phyloP scores from a whole-genome alignment of 2,113 vertebrate genomes.

The Ageneiosus marmoratus region DNA sequence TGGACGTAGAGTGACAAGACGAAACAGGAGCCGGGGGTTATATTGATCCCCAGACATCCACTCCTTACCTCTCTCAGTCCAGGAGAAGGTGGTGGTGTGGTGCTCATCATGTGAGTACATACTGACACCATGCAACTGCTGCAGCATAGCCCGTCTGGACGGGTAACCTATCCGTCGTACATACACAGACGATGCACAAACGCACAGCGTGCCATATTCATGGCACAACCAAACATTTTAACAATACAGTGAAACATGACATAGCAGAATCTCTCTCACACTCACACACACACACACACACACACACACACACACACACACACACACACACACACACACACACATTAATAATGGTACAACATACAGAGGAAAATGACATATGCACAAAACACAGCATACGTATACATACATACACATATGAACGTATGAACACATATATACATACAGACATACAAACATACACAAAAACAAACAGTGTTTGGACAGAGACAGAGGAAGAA shows the following conservation, averaged over 20 bases:
- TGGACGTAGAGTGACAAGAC: constrained; percentile 30
- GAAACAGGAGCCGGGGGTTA: constrained; percentile 3
- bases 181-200: constrained; percentile 58
- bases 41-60: constrained; percentile 9
- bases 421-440: constrained; percentile 8
- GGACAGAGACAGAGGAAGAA: constrained; percentile 62
- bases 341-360: no score
- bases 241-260: constrained; percentile 14
- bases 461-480: constrained; percentile 46
- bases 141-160: constrained; percentile 85
- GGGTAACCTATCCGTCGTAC: constrained; percentile 75
- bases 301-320: constrained; percentile 24
- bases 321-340: constrained; percentile 34
- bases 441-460: constrained; percentile 17
- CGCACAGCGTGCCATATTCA: constrained; percentile 34
- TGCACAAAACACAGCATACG: not conserved
- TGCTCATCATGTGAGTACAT: constrained; percentile 81
- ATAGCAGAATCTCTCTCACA: not conserved
- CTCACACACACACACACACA: not conserved
- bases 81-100: constrained; percentile 72
- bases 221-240: constrained; percentile 12
- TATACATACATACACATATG: not conserved
- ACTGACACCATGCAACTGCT: constrained; percentile 84
- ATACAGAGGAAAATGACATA: no score
- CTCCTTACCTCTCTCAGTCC: constrained; percentile 81